phyloP scores from a whole-genome alignment of 2,113 vertebrate species.

The Forbesichthys papilliferus region DNA sequence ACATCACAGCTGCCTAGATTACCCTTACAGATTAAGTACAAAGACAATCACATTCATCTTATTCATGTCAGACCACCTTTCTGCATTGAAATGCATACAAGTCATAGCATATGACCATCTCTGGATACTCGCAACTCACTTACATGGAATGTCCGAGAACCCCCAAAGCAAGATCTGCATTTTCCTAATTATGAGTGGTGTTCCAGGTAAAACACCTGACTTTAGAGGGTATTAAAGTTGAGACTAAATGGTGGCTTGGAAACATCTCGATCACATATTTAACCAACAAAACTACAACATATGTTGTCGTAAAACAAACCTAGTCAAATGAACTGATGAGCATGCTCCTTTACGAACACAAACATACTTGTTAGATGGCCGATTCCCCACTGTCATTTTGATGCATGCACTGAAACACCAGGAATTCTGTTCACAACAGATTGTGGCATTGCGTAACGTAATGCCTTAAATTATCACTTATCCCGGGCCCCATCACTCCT shows the following conservation, averaged over 20 bases:
- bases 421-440: constrained; percentile 12
- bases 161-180: constrained; percentile 34
- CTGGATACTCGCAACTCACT: constrained; percentile 41
- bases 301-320: constrained; percentile 18
- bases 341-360: neutral
- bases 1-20: constrained; percentile 75
- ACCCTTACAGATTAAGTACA: constrained; percentile 70
- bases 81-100: constrained; percentile 54
- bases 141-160: constrained; percentile 58
- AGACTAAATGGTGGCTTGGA: constrained; percentile 22
- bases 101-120: constrained; percentile 40
- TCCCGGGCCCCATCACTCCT: constrained; percentile 24
- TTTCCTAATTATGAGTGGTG: constrained; percentile 18
- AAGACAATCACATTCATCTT: constrained; percentile 71
- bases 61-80: constrained; percentile 57
- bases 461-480: constrained; percentile 13
- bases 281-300: constrained; percentile 23
- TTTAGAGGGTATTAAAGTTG: constrained; percentile 20
- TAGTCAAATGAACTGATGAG: constrained; percentile 10
- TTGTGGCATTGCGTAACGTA: neutral
- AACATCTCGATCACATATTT: constrained; percentile 21
- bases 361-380: constrained; percentile 40
- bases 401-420: constrained; percentile 23
- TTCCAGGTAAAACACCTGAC: constrained; percentile 11
- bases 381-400: constrained; percentile 17